A percentile compares a stretch with the other conserved stretches of the same genome.
phyloP scores from a whole-genome alignment of 2,113 vertebrate genomes.

The Narcine bancroftii region DNA sequence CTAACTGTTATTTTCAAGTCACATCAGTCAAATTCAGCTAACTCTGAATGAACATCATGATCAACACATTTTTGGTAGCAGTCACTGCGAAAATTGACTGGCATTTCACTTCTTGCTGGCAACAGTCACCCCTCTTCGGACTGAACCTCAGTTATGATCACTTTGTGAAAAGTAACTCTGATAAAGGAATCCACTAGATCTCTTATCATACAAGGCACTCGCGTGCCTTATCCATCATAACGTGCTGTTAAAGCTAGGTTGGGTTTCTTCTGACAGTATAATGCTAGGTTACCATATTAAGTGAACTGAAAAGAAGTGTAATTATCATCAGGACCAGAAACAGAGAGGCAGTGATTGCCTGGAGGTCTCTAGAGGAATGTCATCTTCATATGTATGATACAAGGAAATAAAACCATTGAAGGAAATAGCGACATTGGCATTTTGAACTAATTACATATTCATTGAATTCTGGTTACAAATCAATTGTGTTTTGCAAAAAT shows the following conservation, averaged over 20 bases:
- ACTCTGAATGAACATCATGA: background rate
- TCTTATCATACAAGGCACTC: background rate
- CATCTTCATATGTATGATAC: background rate
- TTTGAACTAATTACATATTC: background rate
- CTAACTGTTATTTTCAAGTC: background rate
- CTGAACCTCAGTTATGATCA: background rate
- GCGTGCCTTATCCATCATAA: background rate
- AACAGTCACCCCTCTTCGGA: background rate
- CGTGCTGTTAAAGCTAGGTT: background rate
- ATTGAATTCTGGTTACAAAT: conserved; percentile 28
- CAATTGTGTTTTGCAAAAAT: background rate
- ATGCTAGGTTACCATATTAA: background rate
- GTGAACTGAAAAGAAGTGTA: background rate
- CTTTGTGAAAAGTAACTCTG: background rate
- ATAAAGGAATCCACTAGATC: background rate
- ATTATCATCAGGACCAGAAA: background rate
- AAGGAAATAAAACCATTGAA: background rate
- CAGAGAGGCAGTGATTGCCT: background rate
- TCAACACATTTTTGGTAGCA: background rate
- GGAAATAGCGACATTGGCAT: background rate
- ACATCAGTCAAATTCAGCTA: background rate
- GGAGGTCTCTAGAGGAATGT: background rate
- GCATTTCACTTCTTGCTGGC: no score
- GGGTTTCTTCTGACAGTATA: background rate
- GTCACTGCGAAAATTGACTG: background rate